phyloP scores from a whole-genome alignment of 2,797 vertebrate species.

The Chiroxiphia lanceolata region DNA sequence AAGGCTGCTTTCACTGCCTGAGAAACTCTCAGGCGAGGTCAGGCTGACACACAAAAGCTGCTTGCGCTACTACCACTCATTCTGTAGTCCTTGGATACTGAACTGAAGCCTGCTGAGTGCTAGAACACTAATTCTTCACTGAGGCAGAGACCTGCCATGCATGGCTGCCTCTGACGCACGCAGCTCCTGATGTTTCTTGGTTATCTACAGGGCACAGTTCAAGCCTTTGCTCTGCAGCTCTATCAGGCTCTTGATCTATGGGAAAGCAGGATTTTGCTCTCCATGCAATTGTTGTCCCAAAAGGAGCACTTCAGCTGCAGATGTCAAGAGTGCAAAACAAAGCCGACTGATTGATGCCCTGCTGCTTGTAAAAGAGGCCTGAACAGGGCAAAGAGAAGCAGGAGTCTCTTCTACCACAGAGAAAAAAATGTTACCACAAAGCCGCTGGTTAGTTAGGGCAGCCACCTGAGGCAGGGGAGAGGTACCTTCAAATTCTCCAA shows the following conservation, averaged over 20 bases:
- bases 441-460: not conserved
- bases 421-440: not conserved
- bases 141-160: not conserved
- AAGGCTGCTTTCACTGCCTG: not conserved
- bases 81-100: not conserved
- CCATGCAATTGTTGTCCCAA: not conserved
- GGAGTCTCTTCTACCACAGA: not conserved
- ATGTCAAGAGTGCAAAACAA: constrained; percentile 33
- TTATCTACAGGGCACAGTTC: constrained; percentile 32
- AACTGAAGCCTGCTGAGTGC: not conserved
- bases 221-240: constrained; percentile 22
- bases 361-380: not conserved
- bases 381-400: not conserved
- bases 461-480: not conserved
- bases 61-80: accelerated
- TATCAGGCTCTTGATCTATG: not conserved
- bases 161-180: not conserved
- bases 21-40: not conserved
- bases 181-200: not conserved
- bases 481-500: not conserved
- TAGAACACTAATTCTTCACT: not conserved
- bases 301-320: constrained; percentile 12
- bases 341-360: not conserved
- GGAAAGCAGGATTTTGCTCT: not conserved
- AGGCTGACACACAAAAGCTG: not conserved